Percentiles rank a stretch among this genome's conserved stretches.
Evolutionary conservation across 2,113 vertebrate species (phyloP).

Genomic region (Lepidiolamprologus cunningtoni): DNA sequence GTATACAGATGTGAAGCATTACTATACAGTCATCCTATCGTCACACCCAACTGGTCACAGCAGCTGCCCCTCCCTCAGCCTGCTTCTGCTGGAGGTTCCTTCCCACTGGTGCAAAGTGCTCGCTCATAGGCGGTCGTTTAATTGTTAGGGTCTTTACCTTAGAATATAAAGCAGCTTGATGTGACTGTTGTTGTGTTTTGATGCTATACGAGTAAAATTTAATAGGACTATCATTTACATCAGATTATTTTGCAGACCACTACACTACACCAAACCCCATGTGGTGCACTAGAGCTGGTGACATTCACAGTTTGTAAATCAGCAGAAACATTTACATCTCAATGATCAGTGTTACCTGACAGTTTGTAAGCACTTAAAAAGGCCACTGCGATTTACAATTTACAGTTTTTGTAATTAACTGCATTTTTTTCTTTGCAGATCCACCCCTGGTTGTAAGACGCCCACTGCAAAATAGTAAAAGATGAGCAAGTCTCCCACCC

Average conservation of each 20-base stretch:
- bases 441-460: slow-evolving; percentile 29
- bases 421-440: not conserved
- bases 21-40: not conserved
- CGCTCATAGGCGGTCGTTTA: fast-evolving
- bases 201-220: not conserved
- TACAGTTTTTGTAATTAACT: not conserved
- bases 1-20: not conserved
- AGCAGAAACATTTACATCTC: not conserved
- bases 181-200: not conserved
- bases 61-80: not conserved
- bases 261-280: not conserved
- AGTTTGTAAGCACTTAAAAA: not conserved
- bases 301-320: not conserved
- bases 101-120: fast-evolving
- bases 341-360: not conserved
- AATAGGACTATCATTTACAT: not conserved
- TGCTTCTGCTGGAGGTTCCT: not conserved
- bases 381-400: not conserved
- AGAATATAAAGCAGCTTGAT: not conserved
- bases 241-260: not conserved
- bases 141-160: not conserved
- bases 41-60: not conserved
- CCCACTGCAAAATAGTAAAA: slow-evolving; percentile 37
- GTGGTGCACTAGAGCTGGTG: not conserved
- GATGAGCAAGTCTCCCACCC: slow-evolving; percentile 74